phyloP scores from a whole-genome alignment of 2,797 vertebrate genomes.

The Xerus rutilus region DNA sequence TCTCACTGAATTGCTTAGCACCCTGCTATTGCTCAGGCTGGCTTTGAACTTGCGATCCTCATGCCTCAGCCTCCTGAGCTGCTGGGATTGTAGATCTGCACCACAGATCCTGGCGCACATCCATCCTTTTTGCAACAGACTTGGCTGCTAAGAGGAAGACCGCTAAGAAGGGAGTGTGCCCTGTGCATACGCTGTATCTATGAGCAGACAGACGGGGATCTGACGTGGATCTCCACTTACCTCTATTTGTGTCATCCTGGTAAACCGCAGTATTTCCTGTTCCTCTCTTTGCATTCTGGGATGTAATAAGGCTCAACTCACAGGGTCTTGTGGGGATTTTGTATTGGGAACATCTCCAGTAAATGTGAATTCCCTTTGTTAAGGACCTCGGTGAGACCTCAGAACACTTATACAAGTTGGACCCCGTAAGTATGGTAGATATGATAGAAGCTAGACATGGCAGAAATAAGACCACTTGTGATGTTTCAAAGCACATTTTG shows the following conservation, averaged over 20 bases:
- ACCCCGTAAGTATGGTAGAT: accelerated
- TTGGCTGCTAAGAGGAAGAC: neutral
- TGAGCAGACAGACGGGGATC: neutral
- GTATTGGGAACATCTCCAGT: neutral
- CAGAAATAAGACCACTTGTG: neutral
- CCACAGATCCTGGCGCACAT: neutral
- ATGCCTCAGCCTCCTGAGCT: too few species aligned
- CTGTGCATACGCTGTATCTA: neutral
- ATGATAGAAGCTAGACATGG: neutral
- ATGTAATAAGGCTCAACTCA: neutral
- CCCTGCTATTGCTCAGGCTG: too few species aligned
- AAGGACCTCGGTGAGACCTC: neutral
- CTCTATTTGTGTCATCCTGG: neutral
- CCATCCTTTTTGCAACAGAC: neutral
- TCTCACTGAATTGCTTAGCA: too few species aligned
- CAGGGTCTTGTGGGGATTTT: neutral
- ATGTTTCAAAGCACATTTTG: neutral
- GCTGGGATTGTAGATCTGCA: too few species aligned
- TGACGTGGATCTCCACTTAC: neutral
- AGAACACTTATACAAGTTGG: neutral
- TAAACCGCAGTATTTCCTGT: neutral
- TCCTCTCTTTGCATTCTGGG: neutral
- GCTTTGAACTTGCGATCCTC: too few species aligned
- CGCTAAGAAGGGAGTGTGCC: neutral
- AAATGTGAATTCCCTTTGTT: neutral